phyloP scores from a whole-genome alignment of 2,797 vertebrate species.

The Rhynchonycteris naso region DNA sequence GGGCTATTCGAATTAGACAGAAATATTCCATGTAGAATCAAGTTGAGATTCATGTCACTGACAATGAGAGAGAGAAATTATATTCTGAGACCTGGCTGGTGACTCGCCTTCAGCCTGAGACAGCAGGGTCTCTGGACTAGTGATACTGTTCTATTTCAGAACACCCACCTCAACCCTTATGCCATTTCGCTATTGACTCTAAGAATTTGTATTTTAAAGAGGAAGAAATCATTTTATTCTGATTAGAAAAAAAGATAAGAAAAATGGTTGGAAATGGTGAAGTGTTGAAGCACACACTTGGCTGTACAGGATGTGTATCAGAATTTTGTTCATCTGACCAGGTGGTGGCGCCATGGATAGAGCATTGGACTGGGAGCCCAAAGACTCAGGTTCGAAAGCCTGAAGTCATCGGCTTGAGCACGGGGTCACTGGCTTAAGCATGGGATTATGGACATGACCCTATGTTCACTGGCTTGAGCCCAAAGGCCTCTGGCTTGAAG shows the following conservation, averaged over 20 bases:
- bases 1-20: slow-evolving; percentile 53
- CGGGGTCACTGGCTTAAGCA: too few species aligned
- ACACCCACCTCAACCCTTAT: not conserved
- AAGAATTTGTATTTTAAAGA: not conserved
- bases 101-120: not conserved
- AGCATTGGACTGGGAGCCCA: too few species aligned
- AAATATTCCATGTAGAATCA: slow-evolving; percentile 42
- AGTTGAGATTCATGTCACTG: slow-evolving; percentile 2
- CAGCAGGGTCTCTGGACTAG: not conserved
- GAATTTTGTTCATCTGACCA: not conserved
- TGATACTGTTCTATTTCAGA: not conserved
- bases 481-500: too few species aligned
- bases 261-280: not conserved
- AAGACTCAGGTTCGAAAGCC: too few species aligned
- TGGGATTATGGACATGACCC: too few species aligned
- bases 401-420: too few species aligned
- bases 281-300: not conserved
- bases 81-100: not conserved
- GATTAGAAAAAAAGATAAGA: slow-evolving; percentile 33
- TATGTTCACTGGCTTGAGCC: too few species aligned
- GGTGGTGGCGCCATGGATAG: too few species aligned
- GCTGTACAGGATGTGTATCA: not conserved
- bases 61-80: not conserved
- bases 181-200: not conserved
- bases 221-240: not conserved